Percentiles rank a stretch among this genome's conserved stretches.
Evolutionary conservation across 2,888 invertebrate genomes (phyloP).

Genomic region (Meta bourneti): DNA sequence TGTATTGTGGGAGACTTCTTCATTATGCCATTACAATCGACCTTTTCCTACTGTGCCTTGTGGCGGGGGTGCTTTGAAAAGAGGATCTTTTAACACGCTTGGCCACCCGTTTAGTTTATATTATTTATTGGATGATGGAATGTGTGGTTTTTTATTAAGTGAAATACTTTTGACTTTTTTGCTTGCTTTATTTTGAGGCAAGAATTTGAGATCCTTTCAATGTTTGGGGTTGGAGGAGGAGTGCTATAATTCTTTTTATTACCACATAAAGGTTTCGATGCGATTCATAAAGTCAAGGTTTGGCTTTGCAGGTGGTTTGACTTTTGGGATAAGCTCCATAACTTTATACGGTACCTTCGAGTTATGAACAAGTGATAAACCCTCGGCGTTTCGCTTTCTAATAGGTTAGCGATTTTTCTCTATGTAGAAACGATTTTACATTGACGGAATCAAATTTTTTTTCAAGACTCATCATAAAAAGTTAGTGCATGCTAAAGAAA

Average conservation of each 20-base stretch:
- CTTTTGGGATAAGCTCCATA: background rate
- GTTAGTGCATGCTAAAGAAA: too few relatives aligned
- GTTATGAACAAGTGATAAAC: too few relatives aligned
- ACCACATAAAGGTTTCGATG: background rate
- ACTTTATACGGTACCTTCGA: too few relatives aligned
- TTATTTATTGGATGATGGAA: conserved; percentile 40
- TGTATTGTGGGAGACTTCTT: conserved; percentile 36
- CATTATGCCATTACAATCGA: conserved; percentile 45
- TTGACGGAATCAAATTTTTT: too few relatives aligned
- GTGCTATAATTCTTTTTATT: background rate
- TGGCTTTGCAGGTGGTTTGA: conserved; percentile 18
- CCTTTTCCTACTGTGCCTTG: conserved; percentile 12
- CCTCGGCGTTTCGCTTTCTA: too few relatives aligned
- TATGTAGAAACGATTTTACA: too few relatives aligned
- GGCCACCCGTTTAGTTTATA: conserved; percentile 56
- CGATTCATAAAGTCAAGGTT: background rate
- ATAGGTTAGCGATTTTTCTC: too few relatives aligned
- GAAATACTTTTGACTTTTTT: conserved; percentile 13
- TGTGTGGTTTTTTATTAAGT: conserved; percentile 30
- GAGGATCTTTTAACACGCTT: background rate
- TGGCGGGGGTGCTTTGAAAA: conserved; percentile 15
- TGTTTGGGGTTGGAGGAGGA: background rate
- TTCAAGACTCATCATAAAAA: too few relatives aligned
- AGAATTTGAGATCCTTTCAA: conserved; percentile 9
- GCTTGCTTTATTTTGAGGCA: background rate